Base-by-base conservation (phyloP, 2,888 invertebrate genomes). In the Tipula unca region DNA sequence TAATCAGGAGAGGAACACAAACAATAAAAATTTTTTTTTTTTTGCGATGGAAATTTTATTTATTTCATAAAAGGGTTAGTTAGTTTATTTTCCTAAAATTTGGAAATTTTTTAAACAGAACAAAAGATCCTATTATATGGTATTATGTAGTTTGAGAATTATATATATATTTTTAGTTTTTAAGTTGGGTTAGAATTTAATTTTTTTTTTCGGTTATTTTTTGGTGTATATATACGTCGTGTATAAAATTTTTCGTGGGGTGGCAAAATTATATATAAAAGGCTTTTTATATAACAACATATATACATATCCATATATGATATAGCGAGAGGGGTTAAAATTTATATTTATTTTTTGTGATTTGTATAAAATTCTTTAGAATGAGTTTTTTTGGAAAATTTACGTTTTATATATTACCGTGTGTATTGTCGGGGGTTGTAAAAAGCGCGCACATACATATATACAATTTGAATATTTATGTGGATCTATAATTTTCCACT, bases 11-110 rank as follows among this genome's bases (percentile, higher is more conserved):
- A 69, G 69, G 20, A 69, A 69, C 69, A 25, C 69, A 2, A 20
- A 69, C n/a, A 69, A 69, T 25, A 69, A 69, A 69, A 25, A 13
- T 1, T 1, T 20, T 69, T 10, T 69, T 69, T 69, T 69, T 17
- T n/a, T 1, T 48, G 0, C 13, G 25, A 25, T 6, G 69, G 69
- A 25, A 69, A 48, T n/a, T n/a, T n/a, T n/a, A 25, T 69, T 69
- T 69, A 69, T 69, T 69, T 69, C 25, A 69, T 69, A 69, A 69
- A 69, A 69, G 69, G 69, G 69, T 69, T 69, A 69, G 69, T 69
- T 69, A 69, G 69, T 69, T 69, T 69, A 69, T 25, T 69, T 69
- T 69, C 69, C 69, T 69, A 69, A 69, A 69, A 69, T 69, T 69
- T 25, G 69, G 69, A 69, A 69, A 25, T 10, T 25, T 69, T 69